phyloP scores from a whole-genome alignment of 2,888 invertebrate genomes.

The Tenthredo notha region DNA sequence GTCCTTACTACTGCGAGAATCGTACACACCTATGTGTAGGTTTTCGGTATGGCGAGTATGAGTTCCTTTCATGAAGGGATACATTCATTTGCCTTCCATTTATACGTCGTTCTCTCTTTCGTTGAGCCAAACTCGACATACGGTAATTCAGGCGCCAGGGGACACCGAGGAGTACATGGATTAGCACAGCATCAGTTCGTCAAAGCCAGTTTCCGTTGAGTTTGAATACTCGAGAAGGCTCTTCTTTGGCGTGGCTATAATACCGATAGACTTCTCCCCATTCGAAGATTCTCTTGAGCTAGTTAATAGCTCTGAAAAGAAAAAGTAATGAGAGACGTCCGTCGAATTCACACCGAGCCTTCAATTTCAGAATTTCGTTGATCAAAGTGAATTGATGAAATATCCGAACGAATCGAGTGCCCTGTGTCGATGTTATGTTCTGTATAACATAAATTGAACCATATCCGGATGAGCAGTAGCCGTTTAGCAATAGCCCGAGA shows the following conservation, averaged over 20 bases:
- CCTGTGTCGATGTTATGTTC: neutral
- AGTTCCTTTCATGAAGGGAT: conserved; percentile 77
- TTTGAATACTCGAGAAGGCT: conserved; percentile 15
- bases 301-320: conserved; percentile 8
- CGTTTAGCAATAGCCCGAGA: conserved; percentile 4
- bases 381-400: conserved; percentile 40
- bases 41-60: conserved; percentile 66
- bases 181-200: conserved; percentile 7
- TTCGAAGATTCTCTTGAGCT: neutral
- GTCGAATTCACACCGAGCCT: neutral
- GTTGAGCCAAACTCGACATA: conserved; percentile 4
- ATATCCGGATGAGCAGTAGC: neutral
- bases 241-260: neutral
- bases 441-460: neutral
- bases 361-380: conserved; percentile 23
- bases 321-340: neutral
- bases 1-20: neutral
- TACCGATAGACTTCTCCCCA: neutral
- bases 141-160: neutral
- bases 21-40: neutral
- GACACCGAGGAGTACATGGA: neutral
- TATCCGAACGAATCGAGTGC: conserved; percentile 19
- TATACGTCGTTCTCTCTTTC: conserved; percentile 61
- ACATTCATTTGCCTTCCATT: conserved; percentile 78
- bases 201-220: conserved; percentile 15